A percentile compares a stretch with the other conserved stretches of the same genome.
phyloP scores from a whole-genome alignment of 1,140 invertebrate species.

The Andricus grossulariae region DNA sequence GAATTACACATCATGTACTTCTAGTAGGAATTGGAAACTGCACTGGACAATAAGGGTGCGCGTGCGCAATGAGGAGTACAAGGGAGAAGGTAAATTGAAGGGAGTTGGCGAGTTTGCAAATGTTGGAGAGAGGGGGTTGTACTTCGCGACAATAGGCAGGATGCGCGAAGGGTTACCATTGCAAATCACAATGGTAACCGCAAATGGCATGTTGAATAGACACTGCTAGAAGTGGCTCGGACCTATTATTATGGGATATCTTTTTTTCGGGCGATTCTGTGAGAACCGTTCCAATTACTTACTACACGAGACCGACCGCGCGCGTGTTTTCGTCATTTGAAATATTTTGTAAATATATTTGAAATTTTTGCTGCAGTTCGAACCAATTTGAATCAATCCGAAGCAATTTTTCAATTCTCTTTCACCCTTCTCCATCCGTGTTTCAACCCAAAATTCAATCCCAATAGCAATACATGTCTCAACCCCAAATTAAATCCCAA shows the following conservation, averaged over 20 bases:
- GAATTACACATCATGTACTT: constrained; percentile 44
- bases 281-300: constrained; percentile 41
- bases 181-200: constrained; percentile 69
- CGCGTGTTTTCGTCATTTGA: too few species aligned
- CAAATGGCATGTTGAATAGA: constrained; percentile 67
- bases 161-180: constrained; percentile 66
- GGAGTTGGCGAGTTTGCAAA: constrained; percentile 32
- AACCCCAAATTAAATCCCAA: too few species aligned
- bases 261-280: constrained; percentile 55
- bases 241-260: constrained; percentile 62
- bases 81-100: neutral
- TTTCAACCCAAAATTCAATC: too few species aligned
- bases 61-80: constrained; percentile 1
- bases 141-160: constrained; percentile 64
- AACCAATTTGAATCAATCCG: too few species aligned
- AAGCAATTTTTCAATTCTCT: too few species aligned
- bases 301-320: too few species aligned
- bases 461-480: too few species aligned
- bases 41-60: constrained; percentile 36
- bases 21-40: constrained; percentile 44
- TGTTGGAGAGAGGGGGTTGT: constrained; percentile 27
- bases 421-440: too few species aligned
- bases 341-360: too few species aligned
- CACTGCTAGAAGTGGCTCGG: constrained; percentile 58
- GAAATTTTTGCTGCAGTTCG: too few species aligned